These are phyloP conservation scores for Carpatolechia fugitivella DNA, from an alignment of 2,888 invertebrate genomes.

Conservation along the genomic window DNA sequence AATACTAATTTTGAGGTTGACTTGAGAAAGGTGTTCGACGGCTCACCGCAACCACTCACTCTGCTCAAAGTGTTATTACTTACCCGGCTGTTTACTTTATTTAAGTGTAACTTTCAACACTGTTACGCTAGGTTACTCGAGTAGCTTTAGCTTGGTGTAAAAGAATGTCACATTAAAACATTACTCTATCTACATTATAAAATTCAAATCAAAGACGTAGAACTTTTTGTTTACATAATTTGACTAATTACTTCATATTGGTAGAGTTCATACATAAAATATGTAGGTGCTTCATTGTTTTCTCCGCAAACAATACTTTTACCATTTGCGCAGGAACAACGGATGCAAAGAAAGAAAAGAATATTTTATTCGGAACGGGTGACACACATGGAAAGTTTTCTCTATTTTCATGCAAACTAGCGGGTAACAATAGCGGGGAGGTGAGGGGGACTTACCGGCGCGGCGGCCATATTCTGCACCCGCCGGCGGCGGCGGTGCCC, in stretches of 20 bases:
- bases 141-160: not conserved
- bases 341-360: constrained; percentile 62
- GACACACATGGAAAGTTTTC: constrained; percentile 69
- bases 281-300: constrained; percentile 51
- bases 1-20: not conserved
- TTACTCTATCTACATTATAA: too few relatives aligned
- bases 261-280: constrained; percentile 19
- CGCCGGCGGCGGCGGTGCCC: constrained; percentile 42
- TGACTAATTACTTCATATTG: constrained; percentile 15
- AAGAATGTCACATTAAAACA: constrained; percentile 8
- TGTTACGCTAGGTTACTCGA: not conserved
- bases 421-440: constrained; percentile 60
- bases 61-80: not conserved
- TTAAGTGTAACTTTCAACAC: not conserved
- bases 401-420: constrained; percentile 72
- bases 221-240: constrained; percentile 13
- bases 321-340: constrained; percentile 60
- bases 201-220: constrained; percentile 12
- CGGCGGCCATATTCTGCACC: constrained; percentile 43
- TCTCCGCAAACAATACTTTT: constrained; percentile 57
- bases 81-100: not conserved
- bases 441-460: constrained; percentile 44
- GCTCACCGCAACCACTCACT: not conserved
- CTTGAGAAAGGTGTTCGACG: constrained; percentile 3
- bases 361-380: constrained; percentile 68